Conservation (phyloP, 2,113 vertebrate species). For the Ictalurus furcatus region DNA sequence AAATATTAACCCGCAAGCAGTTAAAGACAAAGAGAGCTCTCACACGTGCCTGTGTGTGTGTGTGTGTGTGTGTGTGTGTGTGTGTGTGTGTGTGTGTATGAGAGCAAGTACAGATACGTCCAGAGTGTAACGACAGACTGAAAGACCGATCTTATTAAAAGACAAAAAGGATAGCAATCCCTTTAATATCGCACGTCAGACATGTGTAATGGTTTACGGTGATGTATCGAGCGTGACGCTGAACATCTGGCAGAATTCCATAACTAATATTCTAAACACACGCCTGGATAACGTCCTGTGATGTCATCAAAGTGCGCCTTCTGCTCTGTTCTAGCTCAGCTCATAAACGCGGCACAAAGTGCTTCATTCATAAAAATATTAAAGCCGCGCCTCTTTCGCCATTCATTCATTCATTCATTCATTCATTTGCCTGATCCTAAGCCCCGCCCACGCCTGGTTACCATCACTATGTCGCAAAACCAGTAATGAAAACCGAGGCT, state of each 20-base stretch:
- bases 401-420: background rate
- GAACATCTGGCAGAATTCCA: background rate
- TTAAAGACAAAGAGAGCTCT: conserved; percentile 38
- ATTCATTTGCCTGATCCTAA: background rate
- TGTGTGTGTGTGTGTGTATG: conserved; percentile 1
- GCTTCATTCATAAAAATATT: background rate
- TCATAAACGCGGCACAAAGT: background rate
- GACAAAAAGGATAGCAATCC: background rate
- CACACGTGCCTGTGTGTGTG: conserved; percentile 14
- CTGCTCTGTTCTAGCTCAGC: too few species aligned
- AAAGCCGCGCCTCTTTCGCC: background rate
- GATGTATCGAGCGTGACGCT: background rate
- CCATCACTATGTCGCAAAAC: too few species aligned
- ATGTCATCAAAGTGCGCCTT: background rate
- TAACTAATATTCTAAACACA: too few species aligned
- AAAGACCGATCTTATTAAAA: background rate
- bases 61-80: background rate
- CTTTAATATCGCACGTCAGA: background rate
- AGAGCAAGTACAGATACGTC: conserved; percentile 6
- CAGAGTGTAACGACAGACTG: background rate
- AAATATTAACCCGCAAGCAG: conserved; percentile 69
- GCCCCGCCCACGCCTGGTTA: background rate
- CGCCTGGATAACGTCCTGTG: background rate
- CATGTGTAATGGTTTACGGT: background rate
- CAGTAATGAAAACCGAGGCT: background rate